Percentiles rank a stretch among this genome's conserved stretches.
phyloP scores from a whole-genome alignment of 2,888 invertebrate species.

The Diadegma fenestrale region DNA sequence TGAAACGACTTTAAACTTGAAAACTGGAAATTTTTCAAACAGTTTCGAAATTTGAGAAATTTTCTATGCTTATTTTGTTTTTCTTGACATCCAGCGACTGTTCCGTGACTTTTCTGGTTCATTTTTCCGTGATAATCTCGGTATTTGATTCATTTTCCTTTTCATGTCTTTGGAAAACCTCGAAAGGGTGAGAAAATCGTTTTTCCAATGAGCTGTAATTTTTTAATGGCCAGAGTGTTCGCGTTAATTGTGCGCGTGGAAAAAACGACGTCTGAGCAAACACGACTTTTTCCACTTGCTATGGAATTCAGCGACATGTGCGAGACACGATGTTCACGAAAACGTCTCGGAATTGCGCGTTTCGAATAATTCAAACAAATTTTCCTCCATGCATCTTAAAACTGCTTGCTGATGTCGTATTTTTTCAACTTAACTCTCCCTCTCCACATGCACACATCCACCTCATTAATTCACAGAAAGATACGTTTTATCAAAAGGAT shows the following conservation, averaged over 20 bases:
- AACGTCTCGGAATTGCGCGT: not conserved
- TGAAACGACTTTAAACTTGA: no score
- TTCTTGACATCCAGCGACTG: no score
- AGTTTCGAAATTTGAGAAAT: no score
- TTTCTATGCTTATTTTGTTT: no score
- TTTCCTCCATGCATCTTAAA: not conserved
- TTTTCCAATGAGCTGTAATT: not conserved
- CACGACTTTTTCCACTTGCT: constrained; percentile 20
- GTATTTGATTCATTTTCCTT: no score
- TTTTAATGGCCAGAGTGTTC: not conserved
- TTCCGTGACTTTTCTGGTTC: no score
- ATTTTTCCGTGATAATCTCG: no score
- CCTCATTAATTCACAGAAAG: constrained; percentile 4
- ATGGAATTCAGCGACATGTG: not conserved
- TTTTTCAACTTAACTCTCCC: not conserved
- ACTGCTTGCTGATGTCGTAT: not conserved
- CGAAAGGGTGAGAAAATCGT: not conserved
- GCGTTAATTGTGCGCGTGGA: not conserved
- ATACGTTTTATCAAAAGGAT: constrained; percentile 6
- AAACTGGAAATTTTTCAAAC: no score
- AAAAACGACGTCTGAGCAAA: constrained; percentile 22
- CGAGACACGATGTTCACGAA: not conserved
- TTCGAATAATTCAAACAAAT: not conserved
- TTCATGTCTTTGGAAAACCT: no score
- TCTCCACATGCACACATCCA: not conserved